Evolutionary conservation across 2,797 vertebrate genomes (phyloP).

Genomic region (Trichosurus vulpecula): DNA sequence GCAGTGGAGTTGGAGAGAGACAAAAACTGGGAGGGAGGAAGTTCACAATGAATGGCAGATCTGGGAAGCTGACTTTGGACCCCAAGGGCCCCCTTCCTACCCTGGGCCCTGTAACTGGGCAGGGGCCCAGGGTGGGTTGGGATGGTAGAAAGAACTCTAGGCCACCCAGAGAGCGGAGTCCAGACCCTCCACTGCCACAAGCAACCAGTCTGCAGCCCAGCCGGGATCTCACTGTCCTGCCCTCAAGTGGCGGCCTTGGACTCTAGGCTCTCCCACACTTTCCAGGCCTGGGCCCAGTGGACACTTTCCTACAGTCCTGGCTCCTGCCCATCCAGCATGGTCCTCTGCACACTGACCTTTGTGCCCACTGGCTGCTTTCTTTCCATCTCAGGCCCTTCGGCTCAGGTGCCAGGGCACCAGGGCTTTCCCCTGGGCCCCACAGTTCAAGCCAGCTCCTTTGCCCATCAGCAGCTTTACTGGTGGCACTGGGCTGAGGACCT

Average conservation of each 20-base stretch:
- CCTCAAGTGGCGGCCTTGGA: not conserved
- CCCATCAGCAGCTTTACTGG: not conserved
- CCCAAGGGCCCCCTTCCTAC: not conserved
- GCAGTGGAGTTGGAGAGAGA: not conserved
- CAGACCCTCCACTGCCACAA: not conserved
- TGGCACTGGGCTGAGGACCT: not conserved
- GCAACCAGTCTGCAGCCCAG: not conserved
- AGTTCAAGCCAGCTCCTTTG: not conserved
- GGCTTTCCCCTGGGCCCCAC: not conserved
- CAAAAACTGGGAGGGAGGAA: not conserved
- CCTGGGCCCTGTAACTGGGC: too few relatives aligned
- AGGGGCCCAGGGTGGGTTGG: too few relatives aligned
- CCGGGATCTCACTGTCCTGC: fast-evolving
- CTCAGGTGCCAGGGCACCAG: too few relatives aligned
- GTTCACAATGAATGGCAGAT: not conserved
- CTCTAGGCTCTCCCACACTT: not conserved
- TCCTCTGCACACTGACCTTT: not conserved
- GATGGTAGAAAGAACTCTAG: not conserved
- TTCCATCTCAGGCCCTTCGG: too few relatives aligned
- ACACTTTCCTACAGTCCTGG: not conserved
- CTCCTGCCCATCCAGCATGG: not conserved
- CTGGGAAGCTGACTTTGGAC: not conserved
- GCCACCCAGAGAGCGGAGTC: not conserved
- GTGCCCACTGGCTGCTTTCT: too few relatives aligned
- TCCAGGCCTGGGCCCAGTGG: not conserved